phyloP scores from a whole-genome alignment of 1,140 invertebrate species.

The Parasteatoda tepidariorum region DNA sequence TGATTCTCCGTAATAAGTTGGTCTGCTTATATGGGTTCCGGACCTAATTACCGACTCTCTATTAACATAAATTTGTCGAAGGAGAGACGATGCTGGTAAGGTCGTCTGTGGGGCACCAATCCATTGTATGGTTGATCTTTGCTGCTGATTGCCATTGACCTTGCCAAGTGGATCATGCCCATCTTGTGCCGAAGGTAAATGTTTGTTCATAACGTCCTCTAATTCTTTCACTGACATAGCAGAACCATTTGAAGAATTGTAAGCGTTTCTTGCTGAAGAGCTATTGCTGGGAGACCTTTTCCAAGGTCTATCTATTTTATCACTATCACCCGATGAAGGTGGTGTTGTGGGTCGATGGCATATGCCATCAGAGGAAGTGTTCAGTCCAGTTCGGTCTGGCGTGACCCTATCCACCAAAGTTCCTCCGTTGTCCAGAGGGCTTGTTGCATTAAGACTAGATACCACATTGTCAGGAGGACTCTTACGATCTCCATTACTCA shows the following conservation, averaged over 20 bases:
- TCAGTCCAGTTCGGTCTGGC: constrained; percentile 25
- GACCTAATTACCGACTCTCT: constrained; percentile 90
- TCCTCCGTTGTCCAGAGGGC: constrained; percentile 20
- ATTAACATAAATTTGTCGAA: constrained; percentile 91
- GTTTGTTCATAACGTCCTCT: constrained; percentile 96
- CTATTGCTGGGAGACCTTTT: constrained; percentile 44
- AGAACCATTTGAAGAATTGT: constrained; percentile 11
- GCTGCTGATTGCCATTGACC: constrained; percentile 39
- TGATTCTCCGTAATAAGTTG: constrained; percentile 62
- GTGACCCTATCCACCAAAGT: constrained; percentile 24
- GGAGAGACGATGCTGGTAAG: constrained; percentile 63
- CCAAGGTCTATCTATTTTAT: constrained; percentile 57
- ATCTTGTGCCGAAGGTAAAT: constrained; percentile 75
- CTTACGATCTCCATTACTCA: constrained; percentile 3
- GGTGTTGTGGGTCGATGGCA: constrained; percentile 7
- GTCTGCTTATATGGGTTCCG: constrained; percentile 47
- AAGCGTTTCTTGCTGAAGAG: not conserved
- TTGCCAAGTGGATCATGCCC: not conserved
- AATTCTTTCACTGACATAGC: constrained; percentile 73
- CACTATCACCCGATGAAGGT: constrained; percentile 9
- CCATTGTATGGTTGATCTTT: constrained; percentile 92
- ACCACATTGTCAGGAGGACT: constrained; percentile 18
- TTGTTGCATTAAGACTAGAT: constrained; percentile 43
- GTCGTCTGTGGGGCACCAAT: constrained; percentile 76
- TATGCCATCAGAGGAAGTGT: not conserved